Conservation (phyloP, 2,888 invertebrate genomes). For the Plusia festucae region DNA sequence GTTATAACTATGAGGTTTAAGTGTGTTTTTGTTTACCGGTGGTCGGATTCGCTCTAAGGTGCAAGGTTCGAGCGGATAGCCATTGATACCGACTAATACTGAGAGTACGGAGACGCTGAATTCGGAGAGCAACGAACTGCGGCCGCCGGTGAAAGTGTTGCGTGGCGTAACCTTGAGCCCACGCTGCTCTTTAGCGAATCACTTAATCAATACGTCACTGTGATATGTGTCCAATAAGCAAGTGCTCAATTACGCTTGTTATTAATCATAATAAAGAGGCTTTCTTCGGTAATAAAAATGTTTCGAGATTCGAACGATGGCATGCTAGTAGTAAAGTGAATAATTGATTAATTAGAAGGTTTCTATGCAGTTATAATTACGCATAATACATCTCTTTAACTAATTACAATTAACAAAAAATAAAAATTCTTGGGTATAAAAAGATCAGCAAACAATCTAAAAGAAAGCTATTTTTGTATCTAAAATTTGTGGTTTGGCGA, state of each 20-base stretch:
- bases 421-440: constrained; percentile 6
- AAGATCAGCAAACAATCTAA: constrained; percentile 21
- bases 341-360: constrained; percentile 11
- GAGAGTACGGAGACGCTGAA: constrained; percentile 73
- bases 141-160: constrained; percentile 83
- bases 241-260: constrained; percentile 52
- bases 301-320: constrained; percentile 17
- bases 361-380: constrained; percentile 1
- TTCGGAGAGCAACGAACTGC: constrained; percentile 88
- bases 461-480: constrained; percentile 45
- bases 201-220: constrained; percentile 83
- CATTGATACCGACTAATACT: constrained; percentile 64
- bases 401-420: background rate
- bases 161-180: constrained; percentile 87
- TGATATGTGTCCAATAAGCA: constrained; percentile 60
- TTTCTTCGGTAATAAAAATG: constrained; percentile 27
- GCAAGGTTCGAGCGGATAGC: constrained; percentile 65
- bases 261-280: constrained; percentile 36
- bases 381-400: background rate
- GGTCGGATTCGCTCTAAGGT: constrained; percentile 56
- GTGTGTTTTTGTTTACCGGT: constrained; percentile 57
- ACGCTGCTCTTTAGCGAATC: constrained; percentile 78
- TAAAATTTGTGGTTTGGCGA: constrained; percentile 49
- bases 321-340: constrained; percentile 14
- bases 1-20: constrained; percentile 58